Conservation (phyloP, 2,797 vertebrate species). For the Sebastes alutus region DNA sequence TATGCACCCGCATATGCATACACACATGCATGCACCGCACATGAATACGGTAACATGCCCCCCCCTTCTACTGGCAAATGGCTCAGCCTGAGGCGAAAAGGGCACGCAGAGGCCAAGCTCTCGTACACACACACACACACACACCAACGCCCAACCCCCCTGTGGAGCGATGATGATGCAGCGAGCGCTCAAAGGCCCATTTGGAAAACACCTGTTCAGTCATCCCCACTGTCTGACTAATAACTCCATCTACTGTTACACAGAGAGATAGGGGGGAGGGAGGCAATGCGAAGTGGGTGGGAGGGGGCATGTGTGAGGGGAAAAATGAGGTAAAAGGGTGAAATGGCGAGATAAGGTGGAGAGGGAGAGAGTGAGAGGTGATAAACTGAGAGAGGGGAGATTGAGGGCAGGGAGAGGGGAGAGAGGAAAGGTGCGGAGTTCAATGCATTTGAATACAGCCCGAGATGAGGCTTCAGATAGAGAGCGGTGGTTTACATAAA, state of each 20-base stretch:
- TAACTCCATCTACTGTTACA: conserved; percentile 82
- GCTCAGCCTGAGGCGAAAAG: conserved; percentile 73
- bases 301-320: not conserved
- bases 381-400: conserved; percentile 37
- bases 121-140: conserved; percentile 32
- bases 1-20: conserved; percentile 41
- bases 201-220: conserved; percentile 86
- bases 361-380: conserved; percentile 34
- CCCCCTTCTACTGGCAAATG: conserved; percentile 66
- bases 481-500: conserved; percentile 50
- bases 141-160: conserved; percentile 1
- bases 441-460: conserved; percentile 32
- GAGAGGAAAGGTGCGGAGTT: conserved; percentile 22
- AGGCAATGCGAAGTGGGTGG: conserved; percentile 14
- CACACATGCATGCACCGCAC: conserved; percentile 30
- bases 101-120: conserved; percentile 75
- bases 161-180: conserved; percentile 59
- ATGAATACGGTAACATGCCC: conserved; percentile 27
- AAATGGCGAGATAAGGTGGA: conserved; percentile 55
- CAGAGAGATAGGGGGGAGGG: conserved; percentile 14
- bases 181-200: conserved; percentile 76
- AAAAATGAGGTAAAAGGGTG: conserved; percentile 52
- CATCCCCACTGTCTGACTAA: conserved; percentile 78
- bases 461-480: conserved; percentile 37
- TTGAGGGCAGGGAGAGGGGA: conserved; percentile 4